Percentiles rank a stretch among this genome's conserved stretches.
phyloP scores from a whole-genome alignment of 1,140 invertebrate species.

The Grapholita molesta region DNA sequence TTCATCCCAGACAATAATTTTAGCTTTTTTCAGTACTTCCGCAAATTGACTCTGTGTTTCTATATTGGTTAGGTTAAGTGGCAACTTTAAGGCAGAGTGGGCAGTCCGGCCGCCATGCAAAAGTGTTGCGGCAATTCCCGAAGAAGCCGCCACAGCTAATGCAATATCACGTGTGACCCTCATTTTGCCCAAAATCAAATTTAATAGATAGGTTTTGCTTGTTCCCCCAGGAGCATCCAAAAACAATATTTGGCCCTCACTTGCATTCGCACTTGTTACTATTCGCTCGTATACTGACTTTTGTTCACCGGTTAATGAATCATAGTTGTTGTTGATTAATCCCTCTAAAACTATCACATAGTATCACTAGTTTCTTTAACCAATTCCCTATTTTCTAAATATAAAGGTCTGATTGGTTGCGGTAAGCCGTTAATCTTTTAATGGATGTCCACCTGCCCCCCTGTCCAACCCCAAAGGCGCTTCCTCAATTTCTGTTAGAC shows the following conservation, averaged over 20 bases:
- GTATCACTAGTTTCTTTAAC: too few species aligned
- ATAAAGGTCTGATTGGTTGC: background rate
- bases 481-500: background rate
- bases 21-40: slow-evolving; percentile 39
- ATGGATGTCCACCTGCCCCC: too few species aligned
- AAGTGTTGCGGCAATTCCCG: slow-evolving; percentile 76
- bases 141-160: slow-evolving; percentile 71
- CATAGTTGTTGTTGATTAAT: too few species aligned
- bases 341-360: too few species aligned
- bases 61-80: slow-evolving; percentile 34
- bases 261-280: background rate
- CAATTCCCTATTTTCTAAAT: too few species aligned
- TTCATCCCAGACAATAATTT: slow-evolving; percentile 44
- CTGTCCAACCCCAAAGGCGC: too few species aligned
- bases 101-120: slow-evolving; percentile 75
- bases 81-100: slow-evolving; percentile 75
- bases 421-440: too few species aligned
- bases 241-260: background rate
- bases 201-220: background rate
- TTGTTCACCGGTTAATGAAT: background rate
- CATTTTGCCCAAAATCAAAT: slow-evolving; percentile 29
- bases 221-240: background rate
- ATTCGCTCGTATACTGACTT: background rate
- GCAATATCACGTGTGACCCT: slow-evolving; percentile 55
- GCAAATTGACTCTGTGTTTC: slow-evolving; percentile 40